Evolutionary conservation across 2,888 invertebrate genomes (phyloP), one percentile per base, ranked within the genome.

Genomic region (Tupiocoris notatus): DNA sequence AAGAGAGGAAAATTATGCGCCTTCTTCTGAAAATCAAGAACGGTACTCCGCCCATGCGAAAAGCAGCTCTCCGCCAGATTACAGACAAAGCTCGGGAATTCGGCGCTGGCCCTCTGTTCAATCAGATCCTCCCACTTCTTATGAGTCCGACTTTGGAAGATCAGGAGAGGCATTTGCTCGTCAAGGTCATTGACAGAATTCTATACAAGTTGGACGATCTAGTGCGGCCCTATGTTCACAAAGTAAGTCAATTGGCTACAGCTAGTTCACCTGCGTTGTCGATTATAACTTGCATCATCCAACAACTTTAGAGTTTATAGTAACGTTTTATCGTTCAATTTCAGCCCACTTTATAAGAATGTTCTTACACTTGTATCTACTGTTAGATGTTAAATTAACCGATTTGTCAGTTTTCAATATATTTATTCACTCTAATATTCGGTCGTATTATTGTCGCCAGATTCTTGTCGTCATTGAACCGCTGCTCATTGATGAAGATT

Each of bases 81-180:
- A 99, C 99, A 0, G 98, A 99, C 84, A 99, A 99, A 82, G 98
- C 99, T 0, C 88, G 99, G 62, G 97, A 98, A 84, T 97, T 98
- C 82, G 99, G 99, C 0, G 99, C 99, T 0, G 99, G 98, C 0
- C 96, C 99, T 0, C 87, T 99, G 1, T 99, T 99, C 84, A 99
- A 99, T 86, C 99, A 99, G 86, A 99, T 99, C 81, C 86, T 99
- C 70, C 99, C 99, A 0, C 86, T 99, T 78, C 89, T 99, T n/a
- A 99, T 99, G 99, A 98, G 98, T 54, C 99, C 99, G 0, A 99
- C 99, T 0, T 86, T 99, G 16, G 99, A 99, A 85, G 99, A 99
- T 85, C 99, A 99, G 85, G 99, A 99, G 84, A 89, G 99, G 23
- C 99, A 99, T 89, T 88, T 99, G 82, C 88, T 99, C 74, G 99